These are phyloP conservation scores for Triops longicaudatus DNA, from an alignment of 1,140 invertebrate species.

Conservation along the genomic window DNA sequence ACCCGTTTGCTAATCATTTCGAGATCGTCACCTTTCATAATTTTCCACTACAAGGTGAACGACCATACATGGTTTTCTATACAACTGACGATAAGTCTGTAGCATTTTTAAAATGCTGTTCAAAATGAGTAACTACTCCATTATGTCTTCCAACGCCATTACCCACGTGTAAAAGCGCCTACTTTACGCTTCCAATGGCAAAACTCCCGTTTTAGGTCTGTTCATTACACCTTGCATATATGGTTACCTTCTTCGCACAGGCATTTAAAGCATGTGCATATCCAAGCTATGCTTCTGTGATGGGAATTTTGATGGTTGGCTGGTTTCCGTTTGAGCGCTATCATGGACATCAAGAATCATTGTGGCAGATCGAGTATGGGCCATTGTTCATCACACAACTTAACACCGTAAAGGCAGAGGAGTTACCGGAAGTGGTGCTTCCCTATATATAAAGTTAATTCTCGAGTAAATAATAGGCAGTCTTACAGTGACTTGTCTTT, in stretches of 20 bases:
- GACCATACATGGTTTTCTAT: neutral
- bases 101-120: neutral
- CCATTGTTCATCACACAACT: neutral
- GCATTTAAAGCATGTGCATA: neutral
- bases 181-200: neutral
- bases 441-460: neutral
- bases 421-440: neutral
- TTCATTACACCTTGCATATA: neutral
- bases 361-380: neutral
- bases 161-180: neutral
- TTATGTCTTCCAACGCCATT: neutral
- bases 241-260: too few species aligned
- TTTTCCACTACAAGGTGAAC: neutral
- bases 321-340: neutral
- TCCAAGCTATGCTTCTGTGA: neutral
- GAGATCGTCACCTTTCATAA: too few species aligned
- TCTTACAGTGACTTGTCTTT: neutral
- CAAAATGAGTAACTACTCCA: neutral
- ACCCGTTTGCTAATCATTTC: too few species aligned
- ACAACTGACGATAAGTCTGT: neutral
- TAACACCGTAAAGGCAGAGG: neutral
- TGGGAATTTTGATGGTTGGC: neutral
- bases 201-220: neutral
- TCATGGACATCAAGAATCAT: too few species aligned
- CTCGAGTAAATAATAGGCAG: neutral